Evolutionary conservation across 2,888 invertebrate genomes (phyloP).

Genomic region (Chalcosyrphus nemorum): DNA sequence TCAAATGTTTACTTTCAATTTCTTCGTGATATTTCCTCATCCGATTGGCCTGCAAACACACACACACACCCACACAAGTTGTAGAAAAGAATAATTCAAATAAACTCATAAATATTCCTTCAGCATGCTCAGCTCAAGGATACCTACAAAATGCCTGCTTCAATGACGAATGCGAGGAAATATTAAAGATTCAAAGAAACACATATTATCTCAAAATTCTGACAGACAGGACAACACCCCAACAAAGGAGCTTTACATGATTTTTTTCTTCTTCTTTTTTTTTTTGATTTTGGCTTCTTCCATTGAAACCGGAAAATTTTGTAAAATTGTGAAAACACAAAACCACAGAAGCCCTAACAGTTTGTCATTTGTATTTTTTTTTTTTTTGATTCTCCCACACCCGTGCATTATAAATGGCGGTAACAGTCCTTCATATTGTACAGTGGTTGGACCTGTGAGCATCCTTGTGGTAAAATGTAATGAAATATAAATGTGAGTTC

Average conservation of each 20-base stretch:
- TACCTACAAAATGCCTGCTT: background rate
- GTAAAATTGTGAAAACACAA: conserved; percentile 35
- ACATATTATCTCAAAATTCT: background rate
- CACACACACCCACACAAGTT: background rate
- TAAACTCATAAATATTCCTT: conserved; percentile 16
- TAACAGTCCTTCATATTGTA: conserved; percentile 7
- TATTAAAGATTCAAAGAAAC: background rate
- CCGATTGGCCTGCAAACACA: background rate
- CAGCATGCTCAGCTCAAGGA: background rate
- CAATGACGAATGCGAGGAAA: background rate
- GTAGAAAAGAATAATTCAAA: background rate
- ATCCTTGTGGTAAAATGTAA: conserved; percentile 36
- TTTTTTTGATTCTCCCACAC: no score
- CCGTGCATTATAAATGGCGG: background rate
- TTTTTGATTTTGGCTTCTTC: background rate
- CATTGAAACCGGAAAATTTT: conserved; percentile 18
- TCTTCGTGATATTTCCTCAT: conserved; percentile 5
- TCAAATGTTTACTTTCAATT: conserved; percentile 28
- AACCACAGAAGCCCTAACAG: background rate
- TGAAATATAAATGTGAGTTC: conserved; percentile 48
- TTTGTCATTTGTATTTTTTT: conserved; percentile 8
- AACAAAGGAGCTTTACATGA: background rate
- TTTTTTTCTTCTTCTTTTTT: background rate
- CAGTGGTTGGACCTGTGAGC: conserved; percentile 39
- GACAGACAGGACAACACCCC: background rate